Evolutionary conservation across 2,888 invertebrate genomes (phyloP).

Genomic region (Thera britannica): DNA sequence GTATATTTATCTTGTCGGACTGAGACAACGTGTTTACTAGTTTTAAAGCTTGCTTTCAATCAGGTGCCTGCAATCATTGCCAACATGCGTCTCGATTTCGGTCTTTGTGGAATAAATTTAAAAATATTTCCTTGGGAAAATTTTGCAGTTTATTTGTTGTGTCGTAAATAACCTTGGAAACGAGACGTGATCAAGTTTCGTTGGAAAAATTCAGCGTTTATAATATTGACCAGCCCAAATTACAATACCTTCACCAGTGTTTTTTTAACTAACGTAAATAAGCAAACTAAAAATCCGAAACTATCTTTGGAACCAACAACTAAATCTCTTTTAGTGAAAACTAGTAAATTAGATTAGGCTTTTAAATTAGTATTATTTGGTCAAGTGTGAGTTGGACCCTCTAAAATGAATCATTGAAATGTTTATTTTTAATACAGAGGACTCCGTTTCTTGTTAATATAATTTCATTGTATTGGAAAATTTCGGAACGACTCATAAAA

Average conservation of each 20-base stretch:
- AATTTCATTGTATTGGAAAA: not conserved
- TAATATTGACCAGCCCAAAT: conserved; percentile 7
- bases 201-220: conserved; percentile 7
- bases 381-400: too few species aligned
- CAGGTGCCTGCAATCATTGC: not conserved
- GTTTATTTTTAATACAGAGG: too few species aligned
- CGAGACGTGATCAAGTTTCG: conserved; percentile 16
- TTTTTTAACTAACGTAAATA: too few species aligned
- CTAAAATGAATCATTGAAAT: too few species aligned
- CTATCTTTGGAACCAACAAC: too few species aligned
- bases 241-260: too few species aligned
- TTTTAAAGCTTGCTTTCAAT: conserved; percentile 21
- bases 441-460: not conserved
- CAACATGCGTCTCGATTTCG: not conserved
- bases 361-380: too few species aligned
- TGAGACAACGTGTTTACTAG: conserved; percentile 39
- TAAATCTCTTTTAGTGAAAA: too few species aligned
- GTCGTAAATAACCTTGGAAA: conserved; percentile 23
- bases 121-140: conserved; percentile 7
- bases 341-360: too few species aligned
- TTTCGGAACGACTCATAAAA: too few species aligned
- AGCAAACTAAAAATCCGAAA: too few species aligned
- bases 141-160: conserved; percentile 18
- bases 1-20: conserved; percentile 50
- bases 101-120: conserved; percentile 12